Base-by-base conservation (phyloP, 2,888 invertebrate genomes). In the Oxystoma pomonae region DNA sequence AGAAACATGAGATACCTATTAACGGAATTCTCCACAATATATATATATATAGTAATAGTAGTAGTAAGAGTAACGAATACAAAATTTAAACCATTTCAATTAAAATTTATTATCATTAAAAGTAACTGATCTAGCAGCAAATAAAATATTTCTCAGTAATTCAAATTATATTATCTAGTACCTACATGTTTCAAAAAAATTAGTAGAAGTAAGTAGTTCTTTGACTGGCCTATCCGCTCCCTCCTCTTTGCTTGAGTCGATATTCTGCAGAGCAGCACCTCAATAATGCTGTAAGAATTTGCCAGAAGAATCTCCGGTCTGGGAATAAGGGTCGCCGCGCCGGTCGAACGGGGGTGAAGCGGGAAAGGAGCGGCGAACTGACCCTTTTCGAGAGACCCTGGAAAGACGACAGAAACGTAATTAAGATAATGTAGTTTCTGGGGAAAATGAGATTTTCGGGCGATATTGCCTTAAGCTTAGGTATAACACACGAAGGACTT, bases 181-280 rank as follows among this genome's bases (percentile, higher is more conserved):
- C n/a, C n/a, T n/a, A n/a, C n/a, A n/a, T n/a, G n/a, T n/a, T n/a
- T n/a, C n/a, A n/a, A n/a, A n/a, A n/a, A n/a, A n/a, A n/a, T n/a
- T n/a, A n/a, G n/a, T n/a, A n/a, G n/a, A n/a, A n/a, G n/a, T n/a
- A n/a, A n/a, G n/a, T n/a, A n/a, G n/a, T n/a, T n/a, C n/a, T n/a
- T n/a, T n/a, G n/a, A 35, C 35, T 35, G 35, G 35, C 61, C 66
- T 63, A 68, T 66, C 66, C 68, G 65, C 67, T 64, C 66, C 61
- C 61, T 65, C 68, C 67, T 63, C 57, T 56, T 63, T 63, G 66
- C 66, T 66, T 66, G 66, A 66, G 66, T 66, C 66, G 66, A 66
- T 66, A 66, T 64, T 66, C 66, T 63, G 66, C 66, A 66, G 63
- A 64, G 63, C 5, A 35, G 35, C 57, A 61, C 52, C 59, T 60